These are phyloP conservation scores for Otocyon megalotis DNA, from an alignment of 2,113 vertebrate species.

Conservation along the genomic window DNA sequence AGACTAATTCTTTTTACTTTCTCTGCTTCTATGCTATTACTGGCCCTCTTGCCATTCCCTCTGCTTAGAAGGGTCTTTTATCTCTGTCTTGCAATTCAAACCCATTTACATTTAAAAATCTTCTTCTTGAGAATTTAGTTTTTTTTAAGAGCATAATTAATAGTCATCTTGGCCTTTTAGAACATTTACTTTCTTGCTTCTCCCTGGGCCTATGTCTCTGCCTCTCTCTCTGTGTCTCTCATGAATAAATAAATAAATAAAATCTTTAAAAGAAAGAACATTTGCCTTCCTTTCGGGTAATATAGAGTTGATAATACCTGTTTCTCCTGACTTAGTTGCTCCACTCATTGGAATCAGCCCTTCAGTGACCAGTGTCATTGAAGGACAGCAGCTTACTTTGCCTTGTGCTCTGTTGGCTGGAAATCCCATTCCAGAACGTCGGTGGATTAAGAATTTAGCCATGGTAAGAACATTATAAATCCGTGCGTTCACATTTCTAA, in stretches of 20 bases:
- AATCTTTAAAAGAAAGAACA: background rate
- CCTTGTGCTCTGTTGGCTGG: conserved; percentile 95
- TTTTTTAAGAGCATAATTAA: background rate
- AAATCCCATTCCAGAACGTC: conserved; percentile 95
- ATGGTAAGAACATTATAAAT: conserved; percentile 87
- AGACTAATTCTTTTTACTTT: background rate
- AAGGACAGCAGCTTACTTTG: conserved; percentile 95
- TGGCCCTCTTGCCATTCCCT: background rate
- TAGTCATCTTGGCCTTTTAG: background rate
- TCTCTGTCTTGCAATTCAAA: background rate
- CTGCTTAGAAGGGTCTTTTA: background rate
- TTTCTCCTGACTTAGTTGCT: conserved; percentile 85
- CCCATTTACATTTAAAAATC: background rate
- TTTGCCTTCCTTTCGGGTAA: background rate
- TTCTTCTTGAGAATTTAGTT: background rate
- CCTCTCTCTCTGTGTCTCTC: no score
- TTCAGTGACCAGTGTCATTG: conserved; percentile 90
- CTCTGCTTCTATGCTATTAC: background rate
- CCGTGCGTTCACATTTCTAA: background rate
- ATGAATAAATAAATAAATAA: no score
- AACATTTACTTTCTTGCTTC: no score
- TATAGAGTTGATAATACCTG: background rate
- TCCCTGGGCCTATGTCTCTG: no score
- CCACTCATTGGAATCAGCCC: conserved; percentile 95
- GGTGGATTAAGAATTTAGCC: conserved; percentile 94